Percentiles rank a stretch among this genome's conserved stretches.
phyloP scores from a whole-genome alignment of 2,797 vertebrate species.

The Hipposideros larvatus region DNA sequence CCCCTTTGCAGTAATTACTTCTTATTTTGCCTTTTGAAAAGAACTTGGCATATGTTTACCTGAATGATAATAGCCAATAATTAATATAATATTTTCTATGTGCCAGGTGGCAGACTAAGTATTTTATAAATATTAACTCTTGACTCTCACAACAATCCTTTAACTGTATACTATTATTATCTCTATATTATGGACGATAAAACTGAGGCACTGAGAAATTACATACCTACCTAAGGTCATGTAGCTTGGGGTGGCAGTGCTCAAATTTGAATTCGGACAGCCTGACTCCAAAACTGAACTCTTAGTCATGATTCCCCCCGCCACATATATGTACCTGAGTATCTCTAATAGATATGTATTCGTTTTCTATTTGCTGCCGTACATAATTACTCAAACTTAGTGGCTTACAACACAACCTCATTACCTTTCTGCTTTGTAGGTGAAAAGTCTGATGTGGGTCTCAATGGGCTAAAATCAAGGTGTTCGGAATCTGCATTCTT shows the following conservation, averaged over 20 bases:
- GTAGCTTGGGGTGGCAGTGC: background rate
- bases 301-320: background rate
- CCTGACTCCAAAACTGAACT: background rate
- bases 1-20: background rate
- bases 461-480: background rate
- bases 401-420: background rate
- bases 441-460: background rate
- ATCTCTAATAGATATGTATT: background rate
- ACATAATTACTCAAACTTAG: background rate
- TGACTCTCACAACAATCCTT: background rate
- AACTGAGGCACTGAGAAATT: background rate
- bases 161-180: background rate
- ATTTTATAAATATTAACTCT: background rate
- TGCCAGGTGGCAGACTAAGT: background rate
- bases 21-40: slow-evolving; percentile 40
- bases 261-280: background rate
- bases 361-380: background rate
- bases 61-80: background rate
- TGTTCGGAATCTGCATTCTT: background rate
- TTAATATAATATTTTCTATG: background rate
- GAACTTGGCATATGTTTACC: background rate
- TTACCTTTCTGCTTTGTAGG: background rate
- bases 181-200: background rate
- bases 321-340: background rate
- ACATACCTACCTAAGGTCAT: background rate